Evolutionary conservation across 2,797 vertebrate species (phyloP).

Genomic region (Tinamus major): DNA sequence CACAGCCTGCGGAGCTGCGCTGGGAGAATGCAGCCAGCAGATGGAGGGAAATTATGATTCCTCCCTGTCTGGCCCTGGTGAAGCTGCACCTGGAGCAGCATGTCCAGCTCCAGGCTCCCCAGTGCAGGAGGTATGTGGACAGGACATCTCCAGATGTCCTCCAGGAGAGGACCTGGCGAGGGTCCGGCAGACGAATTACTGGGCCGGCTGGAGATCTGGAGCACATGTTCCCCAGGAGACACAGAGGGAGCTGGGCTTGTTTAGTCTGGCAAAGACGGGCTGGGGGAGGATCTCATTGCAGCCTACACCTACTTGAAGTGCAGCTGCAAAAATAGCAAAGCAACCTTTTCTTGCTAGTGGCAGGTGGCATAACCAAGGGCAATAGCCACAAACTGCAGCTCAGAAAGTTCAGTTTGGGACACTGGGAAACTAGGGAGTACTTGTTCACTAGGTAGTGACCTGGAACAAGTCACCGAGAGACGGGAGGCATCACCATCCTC

Average conservation of each 20-base stretch:
- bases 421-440: not conserved
- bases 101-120: not conserved
- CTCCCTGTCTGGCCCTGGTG: not conserved
- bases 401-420: not conserved
- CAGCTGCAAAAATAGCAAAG: not conserved
- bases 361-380: not conserved
- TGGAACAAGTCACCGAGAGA: not conserved
- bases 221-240: not conserved
- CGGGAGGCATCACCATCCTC: not conserved
- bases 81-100: not conserved
- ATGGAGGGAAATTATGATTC: not conserved
- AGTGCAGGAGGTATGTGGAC: not conserved
- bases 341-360: not conserved
- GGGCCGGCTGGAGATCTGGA: not conserved
- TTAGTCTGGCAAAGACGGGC: not conserved
- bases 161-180: not conserved
- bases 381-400: not conserved
- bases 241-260: not conserved
- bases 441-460: not conserved
- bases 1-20: fast-evolving
- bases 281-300: not conserved
- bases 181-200: not conserved
- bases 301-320: not conserved
- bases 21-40: not conserved
- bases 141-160: not conserved